Conservation (phyloP, 2,888 invertebrate genomes). For the Eupithecia subumbrata region DNA sequence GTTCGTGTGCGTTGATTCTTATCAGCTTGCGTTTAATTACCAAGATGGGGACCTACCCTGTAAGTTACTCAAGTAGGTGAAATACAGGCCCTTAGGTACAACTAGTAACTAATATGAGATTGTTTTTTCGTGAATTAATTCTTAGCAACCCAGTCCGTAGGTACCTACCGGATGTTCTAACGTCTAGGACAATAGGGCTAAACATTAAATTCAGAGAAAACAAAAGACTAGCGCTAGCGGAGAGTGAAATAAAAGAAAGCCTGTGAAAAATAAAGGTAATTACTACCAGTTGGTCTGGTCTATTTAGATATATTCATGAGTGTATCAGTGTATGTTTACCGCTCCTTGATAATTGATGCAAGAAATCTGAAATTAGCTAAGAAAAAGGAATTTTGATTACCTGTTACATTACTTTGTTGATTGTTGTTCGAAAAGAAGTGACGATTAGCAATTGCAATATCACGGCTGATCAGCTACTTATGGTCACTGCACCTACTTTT, state of each 20-base stretch:
- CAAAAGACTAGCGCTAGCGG: no score
- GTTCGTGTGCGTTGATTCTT: background rate
- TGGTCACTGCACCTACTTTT: conserved; percentile 25
- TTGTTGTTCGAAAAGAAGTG: background rate
- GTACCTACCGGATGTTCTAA: background rate
- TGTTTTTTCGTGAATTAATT: background rate
- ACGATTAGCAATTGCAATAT: background rate
- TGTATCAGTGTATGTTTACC: background rate
- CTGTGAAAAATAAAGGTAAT: background rate
- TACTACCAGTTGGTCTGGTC: background rate
- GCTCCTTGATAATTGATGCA: background rate
- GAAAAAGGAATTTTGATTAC: background rate
- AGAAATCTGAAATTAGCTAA: background rate
- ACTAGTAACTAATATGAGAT: background rate
- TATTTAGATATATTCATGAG: background rate
- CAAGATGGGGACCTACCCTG: no score
- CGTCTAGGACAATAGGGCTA: background rate
- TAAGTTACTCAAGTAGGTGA: background rate
- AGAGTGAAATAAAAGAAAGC: background rate
- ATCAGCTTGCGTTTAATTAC: background rate
- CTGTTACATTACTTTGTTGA: background rate
- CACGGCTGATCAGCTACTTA: conserved; percentile 17
- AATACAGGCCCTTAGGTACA: background rate
- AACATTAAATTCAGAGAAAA: no score
- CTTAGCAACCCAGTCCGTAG: background rate